Evolutionary conservation across 2,113 vertebrate genomes (phyloP).

Genomic region (Triplophysa tibetana): DNA sequence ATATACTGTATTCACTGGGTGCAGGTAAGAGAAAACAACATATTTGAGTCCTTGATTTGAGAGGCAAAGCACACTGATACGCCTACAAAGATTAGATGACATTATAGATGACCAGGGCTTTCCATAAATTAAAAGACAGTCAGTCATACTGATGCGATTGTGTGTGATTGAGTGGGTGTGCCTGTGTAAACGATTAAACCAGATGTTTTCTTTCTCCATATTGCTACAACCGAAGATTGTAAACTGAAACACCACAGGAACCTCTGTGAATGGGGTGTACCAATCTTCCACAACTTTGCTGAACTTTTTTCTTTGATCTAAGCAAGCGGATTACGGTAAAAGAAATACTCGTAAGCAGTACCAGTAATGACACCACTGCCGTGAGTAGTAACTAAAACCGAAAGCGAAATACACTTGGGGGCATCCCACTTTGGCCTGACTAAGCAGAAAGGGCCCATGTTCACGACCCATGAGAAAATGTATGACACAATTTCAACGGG

Average conservation of each 20-base stretch:
- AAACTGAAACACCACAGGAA: conserved; percentile 36
- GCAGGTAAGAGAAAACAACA: background rate
- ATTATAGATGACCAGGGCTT: background rate
- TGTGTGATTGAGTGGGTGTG: background rate
- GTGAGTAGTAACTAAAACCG: conserved; percentile 41
- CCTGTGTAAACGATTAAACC: conserved; percentile 15
- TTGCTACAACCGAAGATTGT: background rate
- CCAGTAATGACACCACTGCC: conserved; percentile 49
- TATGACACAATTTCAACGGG: conserved; percentile 20
- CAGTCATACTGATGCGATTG: background rate
- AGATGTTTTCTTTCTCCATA: conserved; percentile 26
- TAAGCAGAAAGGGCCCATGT: conserved; percentile 26
- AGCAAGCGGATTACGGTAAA: conserved; percentile 46
- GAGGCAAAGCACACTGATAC: background rate
- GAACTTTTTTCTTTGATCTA: conserved; percentile 28
- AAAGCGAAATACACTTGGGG: conserved; percentile 44
- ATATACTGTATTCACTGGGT: background rate
- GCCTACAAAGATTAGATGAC: background rate
- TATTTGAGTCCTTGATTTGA: background rate
- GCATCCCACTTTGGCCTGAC: conserved; percentile 43
- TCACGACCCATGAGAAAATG: conserved; percentile 20
- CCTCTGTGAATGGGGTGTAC: conserved; percentile 12
- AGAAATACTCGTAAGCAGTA: conserved; percentile 30
- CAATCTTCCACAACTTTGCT: background rate
- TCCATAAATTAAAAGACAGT: background rate